Evolutionary conservation across 2,888 invertebrate genomes (phyloP).

Genomic region (Trissoscelio sp.): DNA sequence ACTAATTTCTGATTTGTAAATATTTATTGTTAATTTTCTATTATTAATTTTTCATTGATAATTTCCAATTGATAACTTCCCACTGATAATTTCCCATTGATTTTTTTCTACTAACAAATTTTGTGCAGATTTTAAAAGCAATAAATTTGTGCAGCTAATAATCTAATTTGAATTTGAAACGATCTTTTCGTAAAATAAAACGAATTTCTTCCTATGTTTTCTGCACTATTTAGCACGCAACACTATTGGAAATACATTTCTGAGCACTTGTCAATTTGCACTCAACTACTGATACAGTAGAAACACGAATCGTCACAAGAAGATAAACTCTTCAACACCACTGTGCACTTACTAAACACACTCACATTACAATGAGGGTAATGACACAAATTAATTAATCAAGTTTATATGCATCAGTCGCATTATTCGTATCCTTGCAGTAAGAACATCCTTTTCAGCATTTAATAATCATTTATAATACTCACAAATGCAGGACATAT

Average conservation of each 20-base stretch:
- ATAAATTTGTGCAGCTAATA: background rate
- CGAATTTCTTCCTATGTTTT: conserved; percentile 12
- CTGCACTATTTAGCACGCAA: conserved; percentile 51
- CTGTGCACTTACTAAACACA: conserved; percentile 53
- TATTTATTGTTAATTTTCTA: too few species aligned
- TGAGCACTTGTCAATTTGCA: conserved; percentile 53
- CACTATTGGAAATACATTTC: conserved; percentile 58
- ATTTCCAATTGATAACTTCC: too few species aligned
- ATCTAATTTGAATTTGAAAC: background rate
- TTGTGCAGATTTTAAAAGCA: background rate
- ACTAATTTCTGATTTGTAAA: too few species aligned
- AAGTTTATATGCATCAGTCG: conserved; percentile 14
- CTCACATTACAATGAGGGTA: conserved; percentile 49
- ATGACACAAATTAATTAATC: conserved; percentile 53
- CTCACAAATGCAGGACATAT: too few species aligned
- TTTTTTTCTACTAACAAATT: too few species aligned
- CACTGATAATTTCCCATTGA: too few species aligned
- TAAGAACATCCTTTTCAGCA: background rate
- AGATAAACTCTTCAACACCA: conserved; percentile 50
- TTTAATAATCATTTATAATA: too few species aligned
- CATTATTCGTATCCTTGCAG: conserved; percentile 12
- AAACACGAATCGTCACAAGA: conserved; percentile 55
- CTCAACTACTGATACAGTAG: conserved; percentile 47
- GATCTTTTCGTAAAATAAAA: background rate
- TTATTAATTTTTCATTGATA: too few species aligned